These are phyloP conservation scores for Cossypha dichroa DNA, from an alignment of 2,797 vertebrate genomes.

Conservation along the genomic window DNA sequence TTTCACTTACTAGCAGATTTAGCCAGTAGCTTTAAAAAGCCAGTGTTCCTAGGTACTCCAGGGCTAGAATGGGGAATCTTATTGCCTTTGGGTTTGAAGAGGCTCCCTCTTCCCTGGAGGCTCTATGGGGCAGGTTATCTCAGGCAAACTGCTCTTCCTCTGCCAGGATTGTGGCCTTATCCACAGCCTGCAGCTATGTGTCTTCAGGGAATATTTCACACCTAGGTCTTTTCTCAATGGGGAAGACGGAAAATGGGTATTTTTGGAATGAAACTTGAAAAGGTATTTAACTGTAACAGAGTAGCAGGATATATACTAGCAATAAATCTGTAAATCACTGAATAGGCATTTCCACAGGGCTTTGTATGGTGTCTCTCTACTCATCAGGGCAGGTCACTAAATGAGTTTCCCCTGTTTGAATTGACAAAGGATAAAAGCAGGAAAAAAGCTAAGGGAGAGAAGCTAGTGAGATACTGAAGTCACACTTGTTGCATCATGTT, in stretches of 20 bases:
- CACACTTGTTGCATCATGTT: background rate
- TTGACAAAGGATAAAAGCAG: background rate
- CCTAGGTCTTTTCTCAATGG: background rate
- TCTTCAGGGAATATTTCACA: background rate
- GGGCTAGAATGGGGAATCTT: background rate
- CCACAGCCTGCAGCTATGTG: background rate
- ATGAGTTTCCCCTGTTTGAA: background rate
- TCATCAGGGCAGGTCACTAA: background rate
- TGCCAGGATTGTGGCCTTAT: background rate
- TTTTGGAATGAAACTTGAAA: background rate
- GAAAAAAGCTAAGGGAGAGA: background rate
- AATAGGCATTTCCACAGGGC: background rate
- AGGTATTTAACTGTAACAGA: background rate
- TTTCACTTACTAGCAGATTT: background rate
- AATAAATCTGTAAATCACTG: background rate
- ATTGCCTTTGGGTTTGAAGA: background rate
- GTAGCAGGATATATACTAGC: background rate
- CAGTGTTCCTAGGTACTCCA: background rate
- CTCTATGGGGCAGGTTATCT: background rate
- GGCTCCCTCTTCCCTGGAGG: background rate
- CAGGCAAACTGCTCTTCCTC: background rate
- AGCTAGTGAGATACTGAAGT: background rate
- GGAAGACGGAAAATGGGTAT: background rate
- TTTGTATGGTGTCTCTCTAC: background rate
- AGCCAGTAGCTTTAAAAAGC: background rate